These are phyloP conservation scores for Melopsittacus undulatus DNA, from an alignment of 2,797 vertebrate genomes.

Conservation along the genomic window DNA sequence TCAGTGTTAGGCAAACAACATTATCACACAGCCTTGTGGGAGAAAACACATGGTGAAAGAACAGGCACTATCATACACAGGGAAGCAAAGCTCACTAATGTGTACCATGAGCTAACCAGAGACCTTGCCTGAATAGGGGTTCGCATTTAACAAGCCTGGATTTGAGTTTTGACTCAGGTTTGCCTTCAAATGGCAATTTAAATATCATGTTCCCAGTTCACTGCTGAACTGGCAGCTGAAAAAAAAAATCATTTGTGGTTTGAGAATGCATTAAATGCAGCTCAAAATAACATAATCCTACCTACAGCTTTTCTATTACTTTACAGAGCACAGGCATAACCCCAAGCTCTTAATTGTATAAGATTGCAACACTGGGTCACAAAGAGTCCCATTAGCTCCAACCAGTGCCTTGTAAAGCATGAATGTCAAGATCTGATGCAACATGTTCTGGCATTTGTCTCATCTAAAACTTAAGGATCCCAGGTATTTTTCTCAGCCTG, in stretches of 20 bases:
- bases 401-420: not conserved
- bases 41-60: not conserved
- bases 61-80: not conserved
- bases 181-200: not conserved
- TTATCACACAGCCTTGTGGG: not conserved
- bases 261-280: not conserved
- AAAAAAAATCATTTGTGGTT: not conserved
- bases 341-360: not conserved
- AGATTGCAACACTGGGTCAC: not conserved
- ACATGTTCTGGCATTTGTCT: not conserved
- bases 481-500: not conserved
- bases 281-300: not conserved
- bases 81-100: not conserved
- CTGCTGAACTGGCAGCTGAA: not conserved
- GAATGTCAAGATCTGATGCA: slow-evolving; percentile 4
- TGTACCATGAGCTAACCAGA: not conserved
- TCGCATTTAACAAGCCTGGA: not conserved
- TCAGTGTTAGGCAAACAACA: not conserved
- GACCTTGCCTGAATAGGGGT: not conserved
- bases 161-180: not conserved
- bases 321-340: not conserved
- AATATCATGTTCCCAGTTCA: not conserved
- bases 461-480: not conserved
- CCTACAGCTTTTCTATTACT: not conserved
- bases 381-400: not conserved